phyloP scores from a whole-genome alignment of 2,888 invertebrate species.

The Ennomos fuscantarius region DNA sequence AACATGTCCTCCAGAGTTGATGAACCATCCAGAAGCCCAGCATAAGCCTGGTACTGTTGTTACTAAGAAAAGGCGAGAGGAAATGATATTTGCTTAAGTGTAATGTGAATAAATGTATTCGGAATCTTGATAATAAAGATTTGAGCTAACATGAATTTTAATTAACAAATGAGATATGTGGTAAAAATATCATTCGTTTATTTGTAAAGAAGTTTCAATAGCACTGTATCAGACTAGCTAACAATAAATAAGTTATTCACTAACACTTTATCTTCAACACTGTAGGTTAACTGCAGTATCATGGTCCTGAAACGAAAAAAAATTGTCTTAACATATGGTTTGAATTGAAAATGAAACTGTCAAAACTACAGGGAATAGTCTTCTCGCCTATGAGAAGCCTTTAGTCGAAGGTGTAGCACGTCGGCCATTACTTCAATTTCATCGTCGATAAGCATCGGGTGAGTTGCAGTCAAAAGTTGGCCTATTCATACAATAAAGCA shows the following conservation, averaged over 20 bases:
- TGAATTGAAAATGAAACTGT: too few species aligned
- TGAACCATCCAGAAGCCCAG: conserved; percentile 99
- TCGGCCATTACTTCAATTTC: too few species aligned
- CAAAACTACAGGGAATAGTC: too few species aligned
- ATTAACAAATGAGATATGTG: conserved; percentile 31
- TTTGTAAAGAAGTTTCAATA: conserved; percentile 43
- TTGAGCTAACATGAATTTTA: conserved; percentile 19
- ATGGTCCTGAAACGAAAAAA: conserved; percentile 47
- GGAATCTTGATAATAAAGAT: conserved; percentile 35
- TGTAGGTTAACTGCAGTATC: conserved; percentile 10
- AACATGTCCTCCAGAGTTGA: conserved; percentile 97
- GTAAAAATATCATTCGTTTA: conserved; percentile 52
- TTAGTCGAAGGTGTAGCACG: too few species aligned
- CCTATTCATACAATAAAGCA: too few species aligned
- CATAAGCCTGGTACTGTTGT: conserved; percentile 98
- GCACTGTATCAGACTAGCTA: conserved; percentile 48
- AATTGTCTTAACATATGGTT: conserved; percentile 10
- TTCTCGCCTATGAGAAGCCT: too few species aligned
- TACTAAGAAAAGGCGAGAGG: conserved; percentile 96
- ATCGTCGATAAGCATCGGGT: too few species aligned
- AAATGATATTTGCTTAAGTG: conserved; percentile 95
- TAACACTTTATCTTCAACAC: conserved; percentile 29
- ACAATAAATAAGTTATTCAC: conserved; percentile 45
- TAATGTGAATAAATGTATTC: conserved; percentile 3
- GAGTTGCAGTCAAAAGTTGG: too few species aligned